Conservation (phyloP, 2,113 vertebrate species). For the Ifrita kowaldi region DNA sequence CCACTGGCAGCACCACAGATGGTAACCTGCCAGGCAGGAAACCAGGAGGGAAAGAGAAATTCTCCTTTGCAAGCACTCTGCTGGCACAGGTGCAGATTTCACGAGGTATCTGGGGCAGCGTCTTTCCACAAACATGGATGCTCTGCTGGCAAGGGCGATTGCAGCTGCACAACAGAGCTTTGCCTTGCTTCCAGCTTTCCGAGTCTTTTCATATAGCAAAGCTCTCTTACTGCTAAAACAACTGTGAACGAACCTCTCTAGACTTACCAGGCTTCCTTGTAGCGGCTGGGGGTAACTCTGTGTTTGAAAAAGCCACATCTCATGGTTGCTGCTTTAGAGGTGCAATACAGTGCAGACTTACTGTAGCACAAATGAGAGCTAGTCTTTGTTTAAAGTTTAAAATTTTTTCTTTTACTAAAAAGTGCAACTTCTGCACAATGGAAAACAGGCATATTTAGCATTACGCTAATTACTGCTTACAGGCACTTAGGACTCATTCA, state of each 20-base stretch:
- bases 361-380: background rate
- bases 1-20: background rate
- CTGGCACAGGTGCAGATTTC: background rate
- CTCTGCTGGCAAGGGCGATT: background rate
- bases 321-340: background rate
- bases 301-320: background rate
- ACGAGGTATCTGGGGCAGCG: background rate
- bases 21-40: background rate
- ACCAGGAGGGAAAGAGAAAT: background rate
- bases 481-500: background rate
- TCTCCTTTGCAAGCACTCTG: background rate
- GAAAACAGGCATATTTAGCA: background rate
- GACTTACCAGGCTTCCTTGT: background rate
- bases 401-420: background rate
- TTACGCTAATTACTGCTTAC: background rate
- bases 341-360: background rate
- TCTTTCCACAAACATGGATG: background rate
- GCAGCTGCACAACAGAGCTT: background rate
- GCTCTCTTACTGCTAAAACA: background rate
- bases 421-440: background rate
- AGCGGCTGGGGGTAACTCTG: fast-evolving
- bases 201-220: background rate
- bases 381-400: background rate
- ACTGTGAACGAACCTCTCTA: background rate
- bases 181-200: background rate